phyloP scores from a whole-genome alignment of 2,888 invertebrate species.

The Ophioninae sp. region DNA sequence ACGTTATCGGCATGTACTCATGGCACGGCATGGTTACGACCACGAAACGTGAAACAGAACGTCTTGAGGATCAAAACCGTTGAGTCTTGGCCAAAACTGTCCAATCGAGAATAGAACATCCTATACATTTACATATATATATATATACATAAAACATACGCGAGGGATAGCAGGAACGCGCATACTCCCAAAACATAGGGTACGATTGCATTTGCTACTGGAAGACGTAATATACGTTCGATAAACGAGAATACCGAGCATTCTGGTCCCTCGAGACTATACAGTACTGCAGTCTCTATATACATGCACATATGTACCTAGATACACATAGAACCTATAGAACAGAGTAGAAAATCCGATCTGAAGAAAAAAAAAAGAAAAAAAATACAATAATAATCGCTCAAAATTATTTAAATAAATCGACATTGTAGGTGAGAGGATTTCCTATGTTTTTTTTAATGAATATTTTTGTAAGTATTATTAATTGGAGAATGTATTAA shows the following conservation, averaged over 20 bases:
- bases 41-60: background rate
- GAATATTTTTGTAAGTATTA: too few species aligned
- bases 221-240: slow-evolving; percentile 59
- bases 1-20: background rate
- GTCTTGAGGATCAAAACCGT: background rate
- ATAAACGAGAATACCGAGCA: slow-evolving; percentile 54
- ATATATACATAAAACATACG: slow-evolving; percentile 7
- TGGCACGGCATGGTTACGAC: background rate
- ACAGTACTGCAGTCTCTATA: slow-evolving; percentile 9
- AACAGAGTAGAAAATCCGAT: slow-evolving; percentile 13
- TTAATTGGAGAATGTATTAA: too few species aligned
- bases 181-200: slow-evolving; percentile 21
- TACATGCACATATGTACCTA: background rate
- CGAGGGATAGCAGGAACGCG: slow-evolving; percentile 26
- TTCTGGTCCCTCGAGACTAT: slow-evolving; percentile 47
- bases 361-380: slow-evolving; percentile 7
- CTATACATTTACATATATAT: background rate
- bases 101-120: background rate
- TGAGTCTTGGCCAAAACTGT: background rate
- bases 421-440: background rate
- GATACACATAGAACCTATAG: background rate
- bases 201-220: slow-evolving; percentile 49
- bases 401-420: slow-evolving; percentile 43
- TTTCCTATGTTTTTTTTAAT: too few species aligned
- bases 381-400: slow-evolving; percentile 1